These are phyloP conservation scores for Drosophila repleta DNA, from an alignment of 1,140 invertebrate species.

Conservation along the genomic window DNA sequence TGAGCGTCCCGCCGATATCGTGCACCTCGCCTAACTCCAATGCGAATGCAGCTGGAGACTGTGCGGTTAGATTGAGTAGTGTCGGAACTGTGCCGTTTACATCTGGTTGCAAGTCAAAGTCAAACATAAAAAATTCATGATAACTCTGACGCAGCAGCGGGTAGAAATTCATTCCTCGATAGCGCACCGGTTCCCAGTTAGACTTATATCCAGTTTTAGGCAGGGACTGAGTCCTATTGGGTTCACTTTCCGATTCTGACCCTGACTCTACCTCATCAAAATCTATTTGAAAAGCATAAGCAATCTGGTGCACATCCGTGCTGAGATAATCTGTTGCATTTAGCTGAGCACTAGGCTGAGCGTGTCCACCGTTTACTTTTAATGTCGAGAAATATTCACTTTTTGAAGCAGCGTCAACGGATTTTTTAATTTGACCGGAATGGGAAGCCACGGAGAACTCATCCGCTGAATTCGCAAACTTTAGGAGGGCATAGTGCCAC, in stretches of 20 bases:
- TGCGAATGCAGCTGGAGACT: conserved; percentile 86
- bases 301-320: conserved; percentile 19
- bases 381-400: background rate
- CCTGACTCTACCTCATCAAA: conserved; percentile 36
- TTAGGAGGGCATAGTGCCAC: conserved; percentile 86
- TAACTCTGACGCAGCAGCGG: conserved; percentile 88
- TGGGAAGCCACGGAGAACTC: conserved; percentile 5
- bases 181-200: conserved; percentile 63
- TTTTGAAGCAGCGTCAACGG: background rate
- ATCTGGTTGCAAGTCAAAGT: conserved; percentile 87
- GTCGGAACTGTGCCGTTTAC: conserved; percentile 86
- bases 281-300: conserved; percentile 65
- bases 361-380: background rate
- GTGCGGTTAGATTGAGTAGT: conserved; percentile 87
- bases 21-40: conserved; percentile 88
- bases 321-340: conserved; percentile 3
- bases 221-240: conserved; percentile 11
- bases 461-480: conserved; percentile 56
- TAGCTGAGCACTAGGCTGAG: background rate
- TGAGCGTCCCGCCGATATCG: conserved; percentile 89
- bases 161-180: conserved; percentile 81
- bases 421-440: background rate
- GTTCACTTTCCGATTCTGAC: background rate
- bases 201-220: conserved; percentile 5
- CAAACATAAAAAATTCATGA: conserved; percentile 89